Conservation (phyloP, 2,797 vertebrate species). For the Gouania willdenowi region DNA sequence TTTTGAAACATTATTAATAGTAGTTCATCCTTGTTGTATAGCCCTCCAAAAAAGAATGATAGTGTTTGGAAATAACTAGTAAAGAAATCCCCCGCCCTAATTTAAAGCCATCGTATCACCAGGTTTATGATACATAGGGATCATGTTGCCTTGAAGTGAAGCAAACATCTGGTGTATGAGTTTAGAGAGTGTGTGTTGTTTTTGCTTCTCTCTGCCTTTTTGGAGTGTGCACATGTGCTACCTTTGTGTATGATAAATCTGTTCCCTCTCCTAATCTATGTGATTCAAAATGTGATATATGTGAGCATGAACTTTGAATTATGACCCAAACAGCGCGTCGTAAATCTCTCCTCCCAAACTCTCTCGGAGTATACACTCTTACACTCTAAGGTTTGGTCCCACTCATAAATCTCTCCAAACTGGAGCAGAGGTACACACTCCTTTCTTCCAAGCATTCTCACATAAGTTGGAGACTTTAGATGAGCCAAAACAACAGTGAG, state of each 20-base stretch:
- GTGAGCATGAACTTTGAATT: constrained; percentile 82
- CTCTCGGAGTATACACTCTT: constrained; percentile 72
- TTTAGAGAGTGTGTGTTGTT: constrained; percentile 46
- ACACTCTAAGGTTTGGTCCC: constrained; percentile 67
- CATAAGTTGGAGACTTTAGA: constrained; percentile 57
- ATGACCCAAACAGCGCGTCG: constrained; percentile 72
- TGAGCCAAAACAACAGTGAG: constrained; percentile 45
- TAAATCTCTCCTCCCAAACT: constrained; percentile 78
- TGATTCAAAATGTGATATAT: constrained; percentile 82
- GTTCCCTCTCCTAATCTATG: constrained; percentile 78
- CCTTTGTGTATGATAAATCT: constrained; percentile 78
- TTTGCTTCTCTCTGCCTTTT: constrained; percentile 57
- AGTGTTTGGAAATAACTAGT: too few relatives aligned
- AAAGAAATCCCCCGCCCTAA: constrained; percentile 21
- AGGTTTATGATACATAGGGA: constrained; percentile 17
- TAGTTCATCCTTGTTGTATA: too few relatives aligned
- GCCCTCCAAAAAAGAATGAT: too few relatives aligned
- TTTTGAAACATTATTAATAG: too few relatives aligned
- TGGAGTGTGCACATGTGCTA: constrained; percentile 67
- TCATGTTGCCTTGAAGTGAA: constrained; percentile 36
- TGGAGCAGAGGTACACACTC: constrained; percentile 61
- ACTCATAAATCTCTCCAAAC: constrained; percentile 76
- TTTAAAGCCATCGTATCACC: constrained; percentile 31
- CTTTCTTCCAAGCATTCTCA: constrained; percentile 27
- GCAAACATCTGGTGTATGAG: constrained; percentile 50